Conservation (phyloP, 2,113 vertebrate genomes). For the Dromaius novaehollandiae region DNA sequence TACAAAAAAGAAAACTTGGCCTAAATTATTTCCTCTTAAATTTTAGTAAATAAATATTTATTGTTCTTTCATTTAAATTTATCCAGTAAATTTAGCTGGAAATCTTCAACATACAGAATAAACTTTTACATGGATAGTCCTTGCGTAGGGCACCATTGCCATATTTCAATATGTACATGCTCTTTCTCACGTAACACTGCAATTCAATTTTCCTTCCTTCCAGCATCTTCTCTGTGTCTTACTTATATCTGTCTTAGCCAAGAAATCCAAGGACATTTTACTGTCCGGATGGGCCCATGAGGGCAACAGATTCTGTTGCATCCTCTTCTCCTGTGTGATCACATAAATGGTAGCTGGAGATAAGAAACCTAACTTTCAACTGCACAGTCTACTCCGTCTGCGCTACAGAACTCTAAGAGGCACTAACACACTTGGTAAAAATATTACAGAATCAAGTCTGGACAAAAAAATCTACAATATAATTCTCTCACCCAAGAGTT, state of each 20-base stretch:
- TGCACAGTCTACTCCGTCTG: neutral
- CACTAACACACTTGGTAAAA: neutral
- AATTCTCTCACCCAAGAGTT: neutral
- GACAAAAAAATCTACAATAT: neutral
- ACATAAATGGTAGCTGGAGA: constrained; percentile 7
- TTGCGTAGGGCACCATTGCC: neutral
- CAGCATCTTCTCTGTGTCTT: neutral
- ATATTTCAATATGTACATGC: neutral
- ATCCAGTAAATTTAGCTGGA: neutral
- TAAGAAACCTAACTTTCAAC: neutral
- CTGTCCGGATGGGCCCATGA: constrained; percentile 18
- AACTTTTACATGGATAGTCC: neutral
- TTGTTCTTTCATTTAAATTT: neutral
- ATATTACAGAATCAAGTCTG: neutral
- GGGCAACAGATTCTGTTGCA: constrained; percentile 28
- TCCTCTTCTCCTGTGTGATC: neutral
- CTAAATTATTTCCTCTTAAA: neutral
- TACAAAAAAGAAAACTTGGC: neutral
- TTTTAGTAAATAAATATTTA: neutral
- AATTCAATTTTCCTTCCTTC: neutral
- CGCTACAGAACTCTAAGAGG: neutral
- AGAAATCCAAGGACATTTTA: constrained; percentile 17
- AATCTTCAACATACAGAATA: neutral
- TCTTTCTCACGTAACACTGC: neutral
- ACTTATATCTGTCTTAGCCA: neutral